Evolutionary conservation across 2,113 vertebrate species (phyloP).

Genomic region (Manacus vitellinus): DNA sequence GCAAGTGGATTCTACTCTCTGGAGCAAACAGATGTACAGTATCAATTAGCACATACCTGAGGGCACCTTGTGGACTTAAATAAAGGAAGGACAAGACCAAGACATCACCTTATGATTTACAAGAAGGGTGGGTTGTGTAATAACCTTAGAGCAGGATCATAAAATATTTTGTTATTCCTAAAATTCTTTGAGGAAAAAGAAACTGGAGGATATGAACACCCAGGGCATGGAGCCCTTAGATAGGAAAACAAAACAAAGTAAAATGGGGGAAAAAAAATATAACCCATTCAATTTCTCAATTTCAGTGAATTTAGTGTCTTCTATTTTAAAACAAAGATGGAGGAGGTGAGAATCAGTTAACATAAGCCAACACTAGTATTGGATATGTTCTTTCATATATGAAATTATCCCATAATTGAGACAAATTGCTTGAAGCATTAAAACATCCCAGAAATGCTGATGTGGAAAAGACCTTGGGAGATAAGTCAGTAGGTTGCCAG

Average conservation of each 20-base stretch:
- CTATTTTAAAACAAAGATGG: background rate
- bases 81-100: background rate
- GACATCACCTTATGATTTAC: background rate
- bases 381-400: background rate
- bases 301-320: background rate
- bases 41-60: conserved; percentile 57
- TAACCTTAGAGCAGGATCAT: background rate
- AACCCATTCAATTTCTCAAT: background rate
- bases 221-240: background rate
- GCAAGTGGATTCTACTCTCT: conserved; percentile 22
- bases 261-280: background rate
- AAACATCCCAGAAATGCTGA: conserved; percentile 11
- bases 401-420: conserved; percentile 3
- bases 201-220: background rate
- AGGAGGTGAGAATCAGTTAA: background rate
- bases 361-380: background rate
- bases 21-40: conserved; percentile 4
- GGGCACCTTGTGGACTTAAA: conserved; percentile 5
- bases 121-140: background rate
- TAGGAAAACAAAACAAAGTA: background rate
- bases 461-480: background rate
- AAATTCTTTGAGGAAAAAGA: background rate
- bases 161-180: background rate
- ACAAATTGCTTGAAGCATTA: conserved; percentile 12
- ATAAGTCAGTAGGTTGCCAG: background rate